phyloP scores from a whole-genome alignment of 2,888 invertebrate species.

The Escarpia spicata region DNA sequence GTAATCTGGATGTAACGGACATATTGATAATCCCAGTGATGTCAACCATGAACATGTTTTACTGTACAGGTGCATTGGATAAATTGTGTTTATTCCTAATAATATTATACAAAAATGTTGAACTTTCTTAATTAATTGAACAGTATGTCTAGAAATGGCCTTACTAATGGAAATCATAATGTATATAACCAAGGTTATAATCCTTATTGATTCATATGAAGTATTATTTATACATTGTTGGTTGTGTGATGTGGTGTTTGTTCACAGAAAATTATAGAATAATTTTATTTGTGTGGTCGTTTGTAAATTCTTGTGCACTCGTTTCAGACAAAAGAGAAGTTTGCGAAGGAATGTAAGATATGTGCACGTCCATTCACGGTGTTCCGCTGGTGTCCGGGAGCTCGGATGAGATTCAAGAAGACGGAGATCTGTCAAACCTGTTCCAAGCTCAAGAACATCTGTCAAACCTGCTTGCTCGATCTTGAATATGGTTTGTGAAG shows the following conservation, averaged over 20 bases:
- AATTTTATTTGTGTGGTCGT: background rate
- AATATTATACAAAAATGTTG: background rate
- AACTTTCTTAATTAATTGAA: background rate
- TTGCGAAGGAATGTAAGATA: constrained; percentile 95
- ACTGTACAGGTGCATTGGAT: background rate
- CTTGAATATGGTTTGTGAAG: constrained; percentile 80
- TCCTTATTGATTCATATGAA: background rate
- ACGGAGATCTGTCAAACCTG: constrained; percentile 97
- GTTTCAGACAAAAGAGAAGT: constrained; percentile 88
- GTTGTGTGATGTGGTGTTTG: background rate
- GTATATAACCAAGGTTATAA: background rate
- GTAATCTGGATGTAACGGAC: no score
- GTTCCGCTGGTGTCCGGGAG: constrained; percentile 96
- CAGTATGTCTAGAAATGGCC: background rate
- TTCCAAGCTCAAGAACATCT: constrained; percentile 92
- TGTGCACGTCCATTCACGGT: constrained; percentile 94
- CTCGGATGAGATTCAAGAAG: constrained; percentile 94
- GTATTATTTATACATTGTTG: background rate
- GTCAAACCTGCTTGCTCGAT: constrained; percentile 93
- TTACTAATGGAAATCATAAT: background rate
- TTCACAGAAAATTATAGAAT: background rate
- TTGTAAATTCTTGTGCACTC: background rate
- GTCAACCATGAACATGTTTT: no score
- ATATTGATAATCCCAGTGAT: no score
- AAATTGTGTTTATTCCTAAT: background rate